A percentile compares a stretch with the other conserved stretches of the same genome.
phyloP scores from a whole-genome alignment of 2,113 vertebrate species.

The Proterorhinus semilunaris region DNA sequence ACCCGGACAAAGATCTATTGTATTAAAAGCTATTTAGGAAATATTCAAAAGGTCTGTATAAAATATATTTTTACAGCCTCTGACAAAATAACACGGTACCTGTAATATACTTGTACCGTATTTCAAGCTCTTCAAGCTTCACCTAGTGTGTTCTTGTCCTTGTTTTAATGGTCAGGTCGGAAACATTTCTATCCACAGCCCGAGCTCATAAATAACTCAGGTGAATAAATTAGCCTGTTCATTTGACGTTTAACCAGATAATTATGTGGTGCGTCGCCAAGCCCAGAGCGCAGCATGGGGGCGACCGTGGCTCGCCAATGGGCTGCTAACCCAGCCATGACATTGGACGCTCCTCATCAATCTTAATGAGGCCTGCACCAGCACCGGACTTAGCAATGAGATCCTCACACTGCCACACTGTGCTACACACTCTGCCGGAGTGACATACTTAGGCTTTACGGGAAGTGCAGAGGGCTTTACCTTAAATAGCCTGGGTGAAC shows the following conservation, averaged over 20 bases:
- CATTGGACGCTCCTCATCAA: conserved; percentile 70
- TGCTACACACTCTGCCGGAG: conserved; percentile 12
- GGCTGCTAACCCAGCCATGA: conserved; percentile 72
- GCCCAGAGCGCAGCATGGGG: conserved; percentile 41
- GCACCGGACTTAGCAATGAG: conserved; percentile 65
- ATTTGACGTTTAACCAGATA: conserved; percentile 76
- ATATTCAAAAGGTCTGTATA: background rate
- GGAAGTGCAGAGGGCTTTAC: background rate
- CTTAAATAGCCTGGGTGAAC: conserved; percentile 2
- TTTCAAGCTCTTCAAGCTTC: conserved; percentile 23
- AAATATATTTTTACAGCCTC: background rate
- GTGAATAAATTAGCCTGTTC: conserved; percentile 73
- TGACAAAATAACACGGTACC: background rate
- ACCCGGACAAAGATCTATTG: no score
- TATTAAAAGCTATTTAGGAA: background rate
- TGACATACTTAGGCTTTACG: conserved; percentile 12
- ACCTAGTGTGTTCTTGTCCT: conserved; percentile 36
- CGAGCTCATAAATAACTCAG: conserved; percentile 69
- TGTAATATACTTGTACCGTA: conserved; percentile 9
- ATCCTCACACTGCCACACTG: conserved; percentile 6
- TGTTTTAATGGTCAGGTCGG: conserved; percentile 43
- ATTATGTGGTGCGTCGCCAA: conserved; percentile 59
- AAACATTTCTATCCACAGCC: conserved; percentile 51
- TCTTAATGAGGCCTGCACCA: conserved; percentile 71
- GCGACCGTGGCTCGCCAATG: conserved; percentile 54